Percentiles rank a stretch among this genome's conserved stretches.
phyloP scores from a whole-genome alignment of 2,113 vertebrate species.

The Cygnus buccinator region DNA sequence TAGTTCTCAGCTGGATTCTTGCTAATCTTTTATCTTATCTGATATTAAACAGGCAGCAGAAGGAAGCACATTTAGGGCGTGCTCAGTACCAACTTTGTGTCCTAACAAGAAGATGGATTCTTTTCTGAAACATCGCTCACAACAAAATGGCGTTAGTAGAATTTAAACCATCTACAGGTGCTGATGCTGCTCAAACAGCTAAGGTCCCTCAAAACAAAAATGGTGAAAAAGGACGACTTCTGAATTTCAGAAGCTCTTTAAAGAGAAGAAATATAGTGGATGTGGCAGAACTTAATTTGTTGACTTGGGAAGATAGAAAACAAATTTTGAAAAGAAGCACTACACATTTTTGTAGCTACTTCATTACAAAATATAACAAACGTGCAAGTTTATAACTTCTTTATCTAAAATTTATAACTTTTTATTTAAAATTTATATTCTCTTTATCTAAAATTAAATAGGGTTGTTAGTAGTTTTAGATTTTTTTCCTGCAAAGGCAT shows the following conservation, averaged over 20 bases:
- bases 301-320: slow-evolving; percentile 2
- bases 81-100: background rate
- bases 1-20: background rate
- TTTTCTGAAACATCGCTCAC: background rate
- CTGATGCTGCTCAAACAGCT: background rate
- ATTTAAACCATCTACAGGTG: background rate
- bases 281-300: background rate
- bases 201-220: background rate
- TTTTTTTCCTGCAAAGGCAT: background rate
- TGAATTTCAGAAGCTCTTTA: background rate
- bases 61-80: background rate
- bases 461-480: background rate
- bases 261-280: background rate
- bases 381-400: background rate
- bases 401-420: background rate
- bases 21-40: background rate
- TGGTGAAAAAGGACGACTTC: background rate
- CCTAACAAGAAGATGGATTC: background rate
- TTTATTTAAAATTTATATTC: slow-evolving; percentile 25
- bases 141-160: background rate
- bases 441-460: slow-evolving; percentile 53
- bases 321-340: background rate
- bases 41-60: background rate
- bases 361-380: background rate
- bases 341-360: background rate